Base-by-base conservation (phyloP, 2,797 vertebrate species). In the Echeneis naucrates region DNA sequence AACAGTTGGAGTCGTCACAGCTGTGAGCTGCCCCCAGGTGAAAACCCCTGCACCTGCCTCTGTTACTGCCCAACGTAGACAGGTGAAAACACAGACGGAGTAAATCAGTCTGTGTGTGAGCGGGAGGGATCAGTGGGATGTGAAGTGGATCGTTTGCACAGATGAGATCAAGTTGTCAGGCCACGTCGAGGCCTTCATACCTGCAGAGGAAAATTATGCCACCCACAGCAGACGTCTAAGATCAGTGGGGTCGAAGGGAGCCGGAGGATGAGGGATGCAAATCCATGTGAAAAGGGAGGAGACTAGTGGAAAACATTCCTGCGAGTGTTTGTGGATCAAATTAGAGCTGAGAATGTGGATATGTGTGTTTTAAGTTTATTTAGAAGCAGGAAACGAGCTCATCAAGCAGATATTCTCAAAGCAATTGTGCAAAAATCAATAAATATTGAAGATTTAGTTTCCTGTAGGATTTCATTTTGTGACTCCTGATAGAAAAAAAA, bases 41-140 rank as follows among this genome's bases (percentile, higher is more conserved):
- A 72, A 78, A 87, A 70, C 61, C 38, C 71, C 79, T 59, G 81
- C 90, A 91, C 90, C 92, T 94, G 93, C 88, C 78, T 71, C 70
- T 80, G 84, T 86, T 68, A 88, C 77, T 82, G 68, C 69, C n/a
- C 35, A 82, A 60, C 80, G 76, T 85, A 87, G 91, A 92, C 87
- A 93, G 47, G 55, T 32, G 2, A 38, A 19, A 57, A 32, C 75
- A 47, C 33, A 27, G 10, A n/a, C 4, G 8, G 14, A 27, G 38
- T 1, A 13, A 6, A 3, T 52, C 26, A 8, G 35, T 44, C 7
- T 32, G 67, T 16, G 21, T 33, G 32, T 27, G 32, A 65, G 67
- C 32, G 50, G 38, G 58, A 63, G 45, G 37, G 55, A 35, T 58
- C 3, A 0, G 13, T 54, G 60, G 30, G 35, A 57, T 63, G 47